Conservation (phyloP, 1,140 invertebrate genomes). For the Zaprionus davidi region DNA sequence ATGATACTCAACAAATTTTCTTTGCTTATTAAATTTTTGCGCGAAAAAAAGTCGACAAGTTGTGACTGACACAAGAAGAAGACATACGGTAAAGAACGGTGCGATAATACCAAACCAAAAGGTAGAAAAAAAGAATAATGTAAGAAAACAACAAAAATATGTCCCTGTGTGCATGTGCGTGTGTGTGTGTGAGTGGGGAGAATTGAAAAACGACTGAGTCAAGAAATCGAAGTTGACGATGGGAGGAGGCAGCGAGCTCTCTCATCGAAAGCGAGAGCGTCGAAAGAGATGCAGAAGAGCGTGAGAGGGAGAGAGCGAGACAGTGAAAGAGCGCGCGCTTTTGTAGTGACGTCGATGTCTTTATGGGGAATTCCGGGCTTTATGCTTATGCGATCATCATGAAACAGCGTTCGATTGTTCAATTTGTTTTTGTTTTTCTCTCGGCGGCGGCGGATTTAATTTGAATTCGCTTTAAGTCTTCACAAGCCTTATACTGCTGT, state of each 20-base stretch:
- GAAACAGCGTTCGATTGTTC: not conserved
- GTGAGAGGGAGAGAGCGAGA: conserved; percentile 22
- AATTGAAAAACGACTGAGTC: conserved; percentile 47
- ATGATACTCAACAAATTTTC: conserved; percentile 40
- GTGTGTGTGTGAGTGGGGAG: conserved; percentile 1
- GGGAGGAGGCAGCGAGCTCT: not conserved
- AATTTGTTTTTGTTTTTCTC: conserved; percentile 56
- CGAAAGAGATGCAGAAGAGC: not conserved
- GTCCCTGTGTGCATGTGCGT: no score
- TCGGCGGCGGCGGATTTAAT: conserved; percentile 67
- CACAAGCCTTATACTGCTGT: not conserved
- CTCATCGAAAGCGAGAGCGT: conserved; percentile 68
- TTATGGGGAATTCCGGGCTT: conserved; percentile 78
- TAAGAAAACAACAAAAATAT: conserved; percentile 28
- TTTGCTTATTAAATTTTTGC: conserved; percentile 54
- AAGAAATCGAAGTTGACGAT: conserved; percentile 55
- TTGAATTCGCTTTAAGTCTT: conserved; percentile 37
- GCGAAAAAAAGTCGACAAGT: conserved; percentile 32
- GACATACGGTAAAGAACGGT: conserved; percentile 35
- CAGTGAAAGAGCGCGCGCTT: conserved; percentile 33
- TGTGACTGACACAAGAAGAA: conserved; percentile 9
- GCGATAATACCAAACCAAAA: conserved; percentile 54
- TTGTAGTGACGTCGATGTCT: conserved; percentile 71
- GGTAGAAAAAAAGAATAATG: conserved; percentile 21
- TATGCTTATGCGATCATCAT: conserved; percentile 80